Conservation (phyloP, 1,140 invertebrate genomes). For the Cecropterus lyciades region DNA sequence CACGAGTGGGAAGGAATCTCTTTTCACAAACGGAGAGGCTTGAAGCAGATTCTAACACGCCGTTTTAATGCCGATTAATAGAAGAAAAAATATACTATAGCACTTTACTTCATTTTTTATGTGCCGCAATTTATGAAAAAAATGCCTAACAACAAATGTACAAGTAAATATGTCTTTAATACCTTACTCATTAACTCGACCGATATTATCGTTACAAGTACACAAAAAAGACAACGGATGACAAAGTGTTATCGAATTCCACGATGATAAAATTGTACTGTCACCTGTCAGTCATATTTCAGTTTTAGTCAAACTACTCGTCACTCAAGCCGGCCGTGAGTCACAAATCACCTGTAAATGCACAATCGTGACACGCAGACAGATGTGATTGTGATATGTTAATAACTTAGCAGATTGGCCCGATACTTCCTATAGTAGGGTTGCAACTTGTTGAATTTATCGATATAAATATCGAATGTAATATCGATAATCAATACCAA, state of each 20-base stretch:
- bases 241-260: conserved; percentile 1
- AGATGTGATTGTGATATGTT: conserved; percentile 35
- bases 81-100: too few species aligned
- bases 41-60: too few species aligned
- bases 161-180: too few species aligned
- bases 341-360: background rate
- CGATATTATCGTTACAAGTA: background rate
- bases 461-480: too few species aligned
- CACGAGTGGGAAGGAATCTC: too few species aligned
- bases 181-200: background rate
- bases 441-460: too few species aligned
- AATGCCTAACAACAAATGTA: too few species aligned
- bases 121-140: too few species aligned
- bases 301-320: background rate
- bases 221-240: background rate
- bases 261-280: background rate
- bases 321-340: conserved; percentile 8
- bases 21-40: too few species aligned
- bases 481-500: too few species aligned
- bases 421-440: conserved; percentile 26
- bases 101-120: too few species aligned
- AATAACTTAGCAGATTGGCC: conserved; percentile 18
- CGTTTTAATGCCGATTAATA: too few species aligned
- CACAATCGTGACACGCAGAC: conserved; percentile 23
- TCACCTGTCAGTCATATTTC: conserved; percentile 1